Evolutionary conservation across 2,888 invertebrate species (phyloP).

Genomic region (Diachrysia chrysitis): DNA sequence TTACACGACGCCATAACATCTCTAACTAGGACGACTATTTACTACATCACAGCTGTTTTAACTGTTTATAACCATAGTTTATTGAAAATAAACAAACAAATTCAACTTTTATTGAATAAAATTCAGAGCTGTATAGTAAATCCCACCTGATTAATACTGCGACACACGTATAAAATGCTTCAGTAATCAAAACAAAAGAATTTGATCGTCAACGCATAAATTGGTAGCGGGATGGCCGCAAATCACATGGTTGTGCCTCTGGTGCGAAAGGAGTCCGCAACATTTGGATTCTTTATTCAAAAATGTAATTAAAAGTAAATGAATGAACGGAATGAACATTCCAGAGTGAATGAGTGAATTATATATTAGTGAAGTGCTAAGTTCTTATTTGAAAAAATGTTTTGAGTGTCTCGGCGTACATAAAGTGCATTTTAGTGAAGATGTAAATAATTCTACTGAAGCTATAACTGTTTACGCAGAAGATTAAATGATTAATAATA

Average conservation of each 20-base stretch:
- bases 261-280: conserved; percentile 62
- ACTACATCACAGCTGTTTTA: background rate
- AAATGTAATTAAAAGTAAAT: conserved; percentile 6
- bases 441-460: background rate
- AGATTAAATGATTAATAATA: no score
- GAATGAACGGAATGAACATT: background rate
- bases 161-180: conserved; percentile 38
- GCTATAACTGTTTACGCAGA: background rate
- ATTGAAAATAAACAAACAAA: conserved; percentile 6
- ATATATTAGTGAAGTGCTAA: background rate
- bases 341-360: background rate
- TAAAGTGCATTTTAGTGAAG: conserved; percentile 4
- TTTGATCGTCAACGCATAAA: conserved; percentile 66
- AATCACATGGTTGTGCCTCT: conserved; percentile 71
- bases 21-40: background rate
- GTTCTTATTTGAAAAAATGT: conserved; percentile 4
- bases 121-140: conserved; percentile 27
- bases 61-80: background rate
- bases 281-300: conserved; percentile 40
- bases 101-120: conserved; percentile 31
- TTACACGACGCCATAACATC: conserved; percentile 4
- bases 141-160: conserved; percentile 36
- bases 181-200: conserved; percentile 60
- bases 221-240: conserved; percentile 69
- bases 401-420: background rate